Base-by-base conservation (phyloP, 2,888 invertebrate genomes). In the Chelonus formosanus region DNA sequence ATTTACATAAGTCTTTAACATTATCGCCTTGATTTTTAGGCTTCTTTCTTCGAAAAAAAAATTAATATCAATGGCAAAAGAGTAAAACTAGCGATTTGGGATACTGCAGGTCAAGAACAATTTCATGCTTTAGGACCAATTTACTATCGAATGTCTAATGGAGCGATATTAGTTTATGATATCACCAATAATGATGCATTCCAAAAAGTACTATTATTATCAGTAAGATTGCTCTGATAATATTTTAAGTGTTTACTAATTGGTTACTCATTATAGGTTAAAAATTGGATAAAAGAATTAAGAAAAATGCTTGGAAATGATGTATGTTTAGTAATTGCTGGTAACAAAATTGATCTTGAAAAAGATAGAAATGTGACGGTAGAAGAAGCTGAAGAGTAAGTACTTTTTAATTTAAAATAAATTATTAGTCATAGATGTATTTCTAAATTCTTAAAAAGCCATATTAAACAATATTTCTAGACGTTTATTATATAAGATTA, bases 221-320 rank as follows among this genome's bases (percentile, higher is more conserved):
- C 32, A 20, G 20, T 20, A 20, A 20, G 20, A 2, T 20, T 20
- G 1, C 20, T 1, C 2, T 20, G 20, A 20, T 20, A 20, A 20
- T 1, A 20, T 20, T 20, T 20, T 2, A 20, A 20, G 20, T 20
- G 20, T 20, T 20, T 2, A 20, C 20, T 20, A 20, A 20, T 20
- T 20, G 20, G 20, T 20, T 20, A 20, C 47, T 45, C 5, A 8
- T n/a, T 54, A 5, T 47, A 95, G 94, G 95, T 98, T 0, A 97
- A 98, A 86, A 95, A 92, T 83, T 99, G 99, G 99, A 98, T 98
- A 35, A 97, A 96, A 80, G 98, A 99, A 84, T 85, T 99, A 65
- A 91, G 94, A 74, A 96, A 96, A 85, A 97, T 98, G 93, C 87
- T 98, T 48, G 98, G 98, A 3, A 90, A 93, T 67, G 94, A 97